Conservation (phyloP, 2,888 invertebrate species). For the Dexiosoma caninum region DNA sequence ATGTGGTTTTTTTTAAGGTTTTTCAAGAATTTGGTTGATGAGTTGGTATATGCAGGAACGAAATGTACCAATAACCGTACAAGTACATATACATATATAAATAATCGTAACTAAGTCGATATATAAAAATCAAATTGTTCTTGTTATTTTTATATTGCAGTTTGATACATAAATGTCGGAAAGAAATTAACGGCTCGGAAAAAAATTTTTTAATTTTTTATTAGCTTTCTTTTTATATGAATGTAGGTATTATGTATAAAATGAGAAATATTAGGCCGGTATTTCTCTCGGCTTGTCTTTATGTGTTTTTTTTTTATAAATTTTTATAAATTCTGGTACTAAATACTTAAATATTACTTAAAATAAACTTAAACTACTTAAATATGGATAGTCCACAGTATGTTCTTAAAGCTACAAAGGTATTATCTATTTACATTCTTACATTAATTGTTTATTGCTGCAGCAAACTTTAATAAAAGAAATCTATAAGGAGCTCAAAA, state of each 20-base stretch:
- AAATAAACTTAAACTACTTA: constrained; percentile 28
- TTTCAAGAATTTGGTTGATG: too few relatives aligned
- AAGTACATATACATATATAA: too few relatives aligned
- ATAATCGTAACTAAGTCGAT: too few relatives aligned
- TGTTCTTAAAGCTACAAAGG: constrained; percentile 24
- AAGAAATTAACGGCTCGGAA: too few relatives aligned
- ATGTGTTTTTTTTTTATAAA: background rate
- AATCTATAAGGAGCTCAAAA: background rate
- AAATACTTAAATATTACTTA: constrained; percentile 25
- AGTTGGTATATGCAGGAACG: too few relatives aligned
- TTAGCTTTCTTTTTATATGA: constrained; percentile 14
- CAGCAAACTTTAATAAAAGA: constrained; percentile 4
- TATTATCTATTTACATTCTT: constrained; percentile 50
- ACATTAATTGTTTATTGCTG: constrained; percentile 21
- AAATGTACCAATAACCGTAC: too few relatives aligned
- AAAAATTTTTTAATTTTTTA: constrained; percentile 6
- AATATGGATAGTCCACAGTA: constrained; percentile 47
- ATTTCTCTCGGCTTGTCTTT: background rate
- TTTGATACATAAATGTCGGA: too few relatives aligned
- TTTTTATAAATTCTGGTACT: background rate
- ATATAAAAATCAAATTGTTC: too few relatives aligned
- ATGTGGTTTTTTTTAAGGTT: too few relatives aligned
- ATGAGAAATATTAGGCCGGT: constrained; percentile 33
- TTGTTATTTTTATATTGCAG: too few relatives aligned
- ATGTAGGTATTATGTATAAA: constrained; percentile 29